Evolutionary conservation across 2,797 vertebrate genomes (phyloP), one percentile per base, ranked within the genome.

Genomic region (Artibeus jamaicensis): DNA sequence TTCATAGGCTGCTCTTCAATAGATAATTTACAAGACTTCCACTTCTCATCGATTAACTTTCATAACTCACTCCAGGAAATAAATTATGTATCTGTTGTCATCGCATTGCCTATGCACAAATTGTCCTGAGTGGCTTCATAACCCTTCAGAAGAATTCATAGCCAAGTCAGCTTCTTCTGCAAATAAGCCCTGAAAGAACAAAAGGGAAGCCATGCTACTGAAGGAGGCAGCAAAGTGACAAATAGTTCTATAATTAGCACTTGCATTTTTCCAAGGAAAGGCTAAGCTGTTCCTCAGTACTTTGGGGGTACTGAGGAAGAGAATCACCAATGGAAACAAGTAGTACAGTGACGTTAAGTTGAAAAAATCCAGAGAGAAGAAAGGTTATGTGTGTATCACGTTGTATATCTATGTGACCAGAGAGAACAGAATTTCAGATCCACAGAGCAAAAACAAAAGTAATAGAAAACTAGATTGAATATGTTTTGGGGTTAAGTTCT

Each of bases 1-100:
- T 81, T 96, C 94, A 93, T 57, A 95, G 97, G 94, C 96, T 57
- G 84, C 93, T 94, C 93, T 96, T 91, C 7, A 15, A 90, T 95
- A 96, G 97, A 96, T 97, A 96, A 97, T 97, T 97, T 95, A 97
- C 94, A 96, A 93, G 96, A 96, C 97, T 97, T 97, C 95, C 84
- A 96, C 91, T 96, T 88, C 93, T 82, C 97, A 98, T 97, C 95
- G 97, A 97, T 97, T 97, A 96, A 94, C 97, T 92, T 92, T 97
- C 97, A 98, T 97, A 97, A 97, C 95, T 96, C 96, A 95, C 93
- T 97, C 95, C 70, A 90, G 94, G 76, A 96, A 96, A 97, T 96
- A 97, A 96, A 97, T 97, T 96, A 94, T 96, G 87, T 74, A 94
- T 96, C 93, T 82, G 71, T 77, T 96, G 89, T 95, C 96, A 93